Conservation (phyloP, 2,888 invertebrate genomes). For the Drosophila demipolita region DNA sequence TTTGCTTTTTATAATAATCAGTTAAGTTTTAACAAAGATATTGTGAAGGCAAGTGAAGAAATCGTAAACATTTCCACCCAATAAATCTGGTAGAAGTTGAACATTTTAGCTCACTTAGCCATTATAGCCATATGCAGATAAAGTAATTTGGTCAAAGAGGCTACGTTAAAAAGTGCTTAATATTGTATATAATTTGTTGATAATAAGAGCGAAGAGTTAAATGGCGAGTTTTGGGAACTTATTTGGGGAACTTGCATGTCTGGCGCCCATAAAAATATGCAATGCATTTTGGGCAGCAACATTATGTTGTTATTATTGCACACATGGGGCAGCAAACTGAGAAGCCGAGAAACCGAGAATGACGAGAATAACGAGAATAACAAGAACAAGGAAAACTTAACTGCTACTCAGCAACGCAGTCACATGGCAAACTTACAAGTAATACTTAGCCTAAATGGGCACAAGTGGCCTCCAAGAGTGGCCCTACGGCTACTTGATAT, state of each 20-base stretch:
- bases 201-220: slow-evolving; percentile 33
- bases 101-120: background rate
- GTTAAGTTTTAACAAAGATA: background rate
- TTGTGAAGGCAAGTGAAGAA: background rate
- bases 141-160: slow-evolving; percentile 35
- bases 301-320: slow-evolving; percentile 32
- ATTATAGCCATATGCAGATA: slow-evolving; percentile 36
- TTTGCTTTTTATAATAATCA: background rate
- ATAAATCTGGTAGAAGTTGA: background rate
- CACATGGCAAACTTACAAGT: slow-evolving; percentile 79
- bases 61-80: background rate
- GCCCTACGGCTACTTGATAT: slow-evolving; percentile 44
- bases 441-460: slow-evolving; percentile 79
- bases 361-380: background rate
- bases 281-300: slow-evolving; percentile 41
- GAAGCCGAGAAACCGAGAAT: background rate
- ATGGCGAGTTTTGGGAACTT: background rate
- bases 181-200: slow-evolving; percentile 70
- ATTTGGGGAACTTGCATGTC: slow-evolving; percentile 60
- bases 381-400: slow-evolving; percentile 37
- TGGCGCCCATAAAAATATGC: slow-evolving; percentile 71
- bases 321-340: slow-evolving; percentile 17
- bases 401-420: slow-evolving; percentile 72
- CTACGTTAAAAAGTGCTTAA: slow-evolving; percentile 25
- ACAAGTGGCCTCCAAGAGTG: slow-evolving; percentile 57